Evolutionary conservation across 2,888 invertebrate genomes (phyloP).

Genomic region (Drosophila tripunctata): DNA sequence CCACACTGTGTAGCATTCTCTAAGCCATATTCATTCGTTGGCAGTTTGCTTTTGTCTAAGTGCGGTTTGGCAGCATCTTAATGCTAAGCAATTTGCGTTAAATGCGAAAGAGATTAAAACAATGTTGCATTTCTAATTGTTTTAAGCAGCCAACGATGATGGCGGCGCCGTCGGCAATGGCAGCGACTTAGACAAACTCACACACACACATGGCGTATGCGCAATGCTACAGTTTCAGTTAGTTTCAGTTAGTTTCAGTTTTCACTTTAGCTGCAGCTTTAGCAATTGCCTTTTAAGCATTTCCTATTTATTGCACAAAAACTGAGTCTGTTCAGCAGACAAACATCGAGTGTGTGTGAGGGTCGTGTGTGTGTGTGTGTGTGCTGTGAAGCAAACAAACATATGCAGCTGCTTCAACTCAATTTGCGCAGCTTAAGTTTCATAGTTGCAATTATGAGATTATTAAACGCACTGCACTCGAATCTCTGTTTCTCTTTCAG

Average conservation of each 20-base stretch:
- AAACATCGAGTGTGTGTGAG: neutral
- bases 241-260: neutral
- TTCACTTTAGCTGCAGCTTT: conserved; percentile 3
- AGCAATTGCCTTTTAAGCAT: conserved; percentile 74
- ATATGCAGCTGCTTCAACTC: conserved; percentile 49
- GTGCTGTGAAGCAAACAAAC: conserved; percentile 30
- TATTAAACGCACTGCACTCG: conserved; percentile 49
- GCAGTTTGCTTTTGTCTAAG: conserved; percentile 37
- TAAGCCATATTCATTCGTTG: conserved; percentile 30
- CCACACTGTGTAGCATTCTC: neutral
- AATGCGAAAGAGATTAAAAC: conserved; percentile 80
- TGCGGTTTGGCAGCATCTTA: conserved; percentile 67
- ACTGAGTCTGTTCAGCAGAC: neutral
- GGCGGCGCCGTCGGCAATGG: conserved; percentile 1
- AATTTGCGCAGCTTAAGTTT: conserved; percentile 68
- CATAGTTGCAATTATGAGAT: conserved; percentile 71
- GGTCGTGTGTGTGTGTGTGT: neutral
- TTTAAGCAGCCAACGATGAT: conserved; percentile 65
- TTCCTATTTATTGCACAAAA: conserved; percentile 69
- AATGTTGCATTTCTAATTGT: conserved; percentile 79
- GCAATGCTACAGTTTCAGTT: conserved; percentile 24
- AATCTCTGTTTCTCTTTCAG: neutral
- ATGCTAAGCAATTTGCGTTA: conserved; percentile 81
- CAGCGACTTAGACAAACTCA: conserved; percentile 11
- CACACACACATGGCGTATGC: conserved; percentile 71